These are phyloP conservation scores for Naso thynnoides DNA, from an alignment of 2,797 vertebrate species.

Conservation along the genomic window DNA sequence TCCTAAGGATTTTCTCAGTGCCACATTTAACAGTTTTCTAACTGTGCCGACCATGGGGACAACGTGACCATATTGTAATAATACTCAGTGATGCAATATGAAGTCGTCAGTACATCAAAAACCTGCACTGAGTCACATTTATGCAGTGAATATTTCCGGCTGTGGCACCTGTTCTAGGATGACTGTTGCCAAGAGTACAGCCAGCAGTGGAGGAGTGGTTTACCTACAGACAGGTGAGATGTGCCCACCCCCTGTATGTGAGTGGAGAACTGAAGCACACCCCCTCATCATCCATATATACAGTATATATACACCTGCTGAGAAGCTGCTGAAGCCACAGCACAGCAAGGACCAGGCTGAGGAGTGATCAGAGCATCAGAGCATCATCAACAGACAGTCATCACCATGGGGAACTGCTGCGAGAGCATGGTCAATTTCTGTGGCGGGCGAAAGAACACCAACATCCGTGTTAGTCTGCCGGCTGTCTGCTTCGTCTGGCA, in stretches of 20 bases:
- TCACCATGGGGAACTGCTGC: constrained; percentile 78
- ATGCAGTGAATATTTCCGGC: background rate
- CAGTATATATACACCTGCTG: constrained; percentile 44
- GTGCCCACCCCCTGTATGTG: constrained; percentile 14
- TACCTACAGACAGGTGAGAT: background rate
- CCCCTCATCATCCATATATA: constrained; percentile 34
- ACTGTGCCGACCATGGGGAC: background rate
- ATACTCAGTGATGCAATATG: background rate
- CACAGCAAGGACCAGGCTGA: background rate
- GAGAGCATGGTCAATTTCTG: constrained; percentile 40
- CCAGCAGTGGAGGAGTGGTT: constrained; percentile 40
- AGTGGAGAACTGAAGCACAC: constrained; percentile 49
- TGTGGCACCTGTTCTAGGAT: background rate
- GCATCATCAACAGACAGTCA: constrained; percentile 25
- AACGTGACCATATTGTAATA: background rate
- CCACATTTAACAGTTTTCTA: constrained; percentile 4
- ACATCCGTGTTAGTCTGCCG: constrained; percentile 90
- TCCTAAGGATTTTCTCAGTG: no score
- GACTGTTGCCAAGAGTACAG: background rate
- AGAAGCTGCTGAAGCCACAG: constrained; percentile 30
- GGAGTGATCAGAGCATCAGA: constrained; percentile 19
- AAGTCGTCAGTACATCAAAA: background rate
- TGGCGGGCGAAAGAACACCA: constrained; percentile 83
- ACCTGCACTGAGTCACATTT: no score
- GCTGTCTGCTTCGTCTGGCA: constrained; percentile 90